Evolutionary conservation across 2,797 vertebrate species (phyloP).

Genomic region (Neoniphon sammara): DNA sequence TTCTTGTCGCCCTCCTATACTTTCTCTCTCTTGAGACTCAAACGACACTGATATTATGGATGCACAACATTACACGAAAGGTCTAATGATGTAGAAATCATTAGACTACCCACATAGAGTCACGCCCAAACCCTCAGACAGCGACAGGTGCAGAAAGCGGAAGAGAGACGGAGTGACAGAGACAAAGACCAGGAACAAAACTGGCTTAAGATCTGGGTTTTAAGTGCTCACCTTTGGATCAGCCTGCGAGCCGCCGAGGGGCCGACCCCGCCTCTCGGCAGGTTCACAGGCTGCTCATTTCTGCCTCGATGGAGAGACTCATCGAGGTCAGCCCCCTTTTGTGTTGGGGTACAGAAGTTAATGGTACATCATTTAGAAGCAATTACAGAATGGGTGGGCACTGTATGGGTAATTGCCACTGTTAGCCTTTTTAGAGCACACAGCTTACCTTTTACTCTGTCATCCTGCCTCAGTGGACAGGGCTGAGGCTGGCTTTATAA

Average conservation of each 20-base stretch:
- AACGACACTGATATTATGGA: too few species aligned
- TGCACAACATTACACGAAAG: too few species aligned
- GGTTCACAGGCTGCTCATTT: slow-evolving; percentile 44
- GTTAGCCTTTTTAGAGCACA: too few species aligned
- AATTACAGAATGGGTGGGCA: too few species aligned
- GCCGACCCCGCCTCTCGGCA: slow-evolving; percentile 21
- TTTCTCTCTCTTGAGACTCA: too few species aligned
- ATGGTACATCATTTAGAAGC: too few species aligned
- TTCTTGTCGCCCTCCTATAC: too few species aligned
- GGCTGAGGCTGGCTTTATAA: too few species aligned
- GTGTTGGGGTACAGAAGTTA: background rate
- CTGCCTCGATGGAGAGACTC: slow-evolving; percentile 20
- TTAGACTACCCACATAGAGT: background rate
- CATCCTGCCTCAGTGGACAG: too few species aligned
- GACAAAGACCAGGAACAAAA: slow-evolving; percentile 17
- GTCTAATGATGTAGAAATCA: background rate
- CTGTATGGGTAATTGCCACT: too few species aligned
- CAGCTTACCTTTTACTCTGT: too few species aligned
- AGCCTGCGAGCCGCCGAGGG: slow-evolving; percentile 33
- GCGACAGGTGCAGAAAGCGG: background rate
- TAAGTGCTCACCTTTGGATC: slow-evolving; percentile 48
- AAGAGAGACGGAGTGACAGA: slow-evolving; percentile 12
- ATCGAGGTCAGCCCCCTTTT: slow-evolving; percentile 40
- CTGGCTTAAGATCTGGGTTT: slow-evolving; percentile 37
- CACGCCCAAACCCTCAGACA: slow-evolving; percentile 13